Percentiles rank a stretch among this genome's conserved stretches.
Conservation (phyloP, 2,888 invertebrate species). For the Bembecia ichneumoniformis region DNA sequence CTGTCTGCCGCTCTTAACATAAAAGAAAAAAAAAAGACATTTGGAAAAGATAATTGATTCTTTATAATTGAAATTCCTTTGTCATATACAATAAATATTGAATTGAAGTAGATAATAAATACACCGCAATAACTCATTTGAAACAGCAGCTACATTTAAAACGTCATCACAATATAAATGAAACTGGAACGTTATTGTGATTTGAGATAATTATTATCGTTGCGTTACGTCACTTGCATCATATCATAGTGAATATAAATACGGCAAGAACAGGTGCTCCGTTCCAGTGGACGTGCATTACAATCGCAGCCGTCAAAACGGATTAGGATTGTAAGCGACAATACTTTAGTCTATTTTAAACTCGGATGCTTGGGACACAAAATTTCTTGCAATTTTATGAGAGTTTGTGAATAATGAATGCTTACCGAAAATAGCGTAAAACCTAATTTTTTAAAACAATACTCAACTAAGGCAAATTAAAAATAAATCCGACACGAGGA, state of each 20-base stretch:
- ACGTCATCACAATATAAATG: slow-evolving; percentile 3
- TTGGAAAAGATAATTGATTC: too few relatives aligned
- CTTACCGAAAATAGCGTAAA: too few relatives aligned
- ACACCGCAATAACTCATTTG: too few relatives aligned
- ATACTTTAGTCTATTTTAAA: slow-evolving; percentile 35
- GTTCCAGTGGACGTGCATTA: slow-evolving; percentile 31
- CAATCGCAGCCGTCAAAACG: slow-evolving; percentile 35
- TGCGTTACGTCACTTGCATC: slow-evolving; percentile 18
- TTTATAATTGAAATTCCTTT: too few relatives aligned
- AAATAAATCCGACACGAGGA: background rate
- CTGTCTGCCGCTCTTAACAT: too few relatives aligned
- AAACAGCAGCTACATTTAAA: background rate
- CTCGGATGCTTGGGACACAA: slow-evolving; percentile 8
- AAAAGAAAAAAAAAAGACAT: too few relatives aligned
- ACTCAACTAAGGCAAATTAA: background rate
- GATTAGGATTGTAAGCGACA: slow-evolving; percentile 24
- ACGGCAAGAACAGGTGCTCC: slow-evolving; percentile 45
- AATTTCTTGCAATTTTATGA: background rate
- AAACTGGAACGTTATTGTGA: slow-evolving; percentile 1
- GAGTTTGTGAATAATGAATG: background rate
- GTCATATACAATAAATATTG: too few relatives aligned
- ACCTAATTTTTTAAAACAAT: too few relatives aligned
- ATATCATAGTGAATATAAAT: slow-evolving; percentile 37
- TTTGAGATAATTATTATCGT: slow-evolving; percentile 23
- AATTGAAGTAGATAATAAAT: background rate